phyloP scores from a whole-genome alignment of 2,888 invertebrate genomes.

The Pomacea canaliculata region DNA sequence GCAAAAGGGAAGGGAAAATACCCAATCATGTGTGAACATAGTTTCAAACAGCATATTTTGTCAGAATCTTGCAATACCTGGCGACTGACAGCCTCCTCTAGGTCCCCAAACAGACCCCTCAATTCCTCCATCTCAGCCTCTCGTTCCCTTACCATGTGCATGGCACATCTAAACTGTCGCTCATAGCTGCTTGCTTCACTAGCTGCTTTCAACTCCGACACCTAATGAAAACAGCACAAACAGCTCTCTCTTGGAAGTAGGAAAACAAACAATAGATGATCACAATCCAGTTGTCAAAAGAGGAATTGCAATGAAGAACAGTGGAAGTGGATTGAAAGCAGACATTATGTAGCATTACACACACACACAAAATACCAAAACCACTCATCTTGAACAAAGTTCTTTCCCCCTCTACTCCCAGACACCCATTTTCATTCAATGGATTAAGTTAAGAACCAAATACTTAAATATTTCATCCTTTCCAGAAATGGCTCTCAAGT shows the following conservation, averaged over 20 bases:
- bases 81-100: conserved; percentile 39
- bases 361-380: too few species aligned
- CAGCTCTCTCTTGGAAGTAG: background rate
- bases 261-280: too few species aligned
- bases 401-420: too few species aligned
- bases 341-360: too few species aligned
- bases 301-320: too few species aligned
- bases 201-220: conserved; percentile 34
- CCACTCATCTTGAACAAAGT: too few species aligned
- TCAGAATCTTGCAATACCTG: conserved; percentile 39
- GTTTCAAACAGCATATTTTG: background rate
- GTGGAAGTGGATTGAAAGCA: too few species aligned
- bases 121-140: conserved; percentile 48
- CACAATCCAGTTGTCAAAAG: too few species aligned
- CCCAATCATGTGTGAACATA: background rate
- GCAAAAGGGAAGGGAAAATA: background rate
- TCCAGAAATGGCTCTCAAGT: too few species aligned
- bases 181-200: conserved; percentile 42
- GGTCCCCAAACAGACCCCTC: conserved; percentile 39
- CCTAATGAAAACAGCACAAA: conserved; percentile 27
- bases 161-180: conserved; percentile 45
- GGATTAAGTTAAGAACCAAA: too few species aligned
- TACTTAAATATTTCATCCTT: too few species aligned
- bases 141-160: conserved; percentile 45
- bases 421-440: too few species aligned